Evolutionary conservation across 2,888 invertebrate species (phyloP).

Genomic region (Pachycephus smyrnensis): DNA sequence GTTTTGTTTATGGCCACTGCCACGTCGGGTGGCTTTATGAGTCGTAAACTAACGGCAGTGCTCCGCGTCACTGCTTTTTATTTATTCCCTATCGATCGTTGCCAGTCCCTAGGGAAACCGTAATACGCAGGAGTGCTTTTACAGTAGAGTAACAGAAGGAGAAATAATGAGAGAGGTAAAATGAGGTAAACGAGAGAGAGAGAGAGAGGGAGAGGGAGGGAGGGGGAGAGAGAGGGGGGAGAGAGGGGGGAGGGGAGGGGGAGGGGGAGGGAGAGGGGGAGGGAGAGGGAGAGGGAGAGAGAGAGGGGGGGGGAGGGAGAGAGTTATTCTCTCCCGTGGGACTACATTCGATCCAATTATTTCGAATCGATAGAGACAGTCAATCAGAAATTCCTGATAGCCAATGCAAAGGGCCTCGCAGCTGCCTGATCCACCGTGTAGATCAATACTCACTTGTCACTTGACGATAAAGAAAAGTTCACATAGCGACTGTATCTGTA

Average conservation of each 20-base stretch:
- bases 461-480: neutral
- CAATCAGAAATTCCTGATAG: neutral
- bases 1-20: neutral
- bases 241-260: constrained; percentile 9
- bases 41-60: constrained; percentile 31
- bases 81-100: constrained; percentile 36
- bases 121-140: constrained; percentile 24
- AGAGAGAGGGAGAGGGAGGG: constrained; percentile 13
- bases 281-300: constrained; percentile 16
- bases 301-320: constrained; percentile 13
- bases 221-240: constrained; percentile 14
- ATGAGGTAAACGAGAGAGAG: constrained; percentile 7
- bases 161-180: constrained; percentile 4
- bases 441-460: neutral
- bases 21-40: constrained; percentile 30
- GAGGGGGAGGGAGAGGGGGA: constrained; percentile 13
- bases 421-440: neutral
- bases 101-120: constrained; percentile 3
- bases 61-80: constrained; percentile 21
- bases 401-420: neutral
- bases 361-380: neutral
- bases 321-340: neutral
- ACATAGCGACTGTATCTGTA: neutral
- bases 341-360: neutral
- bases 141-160: neutral